Base-by-base conservation (phyloP, 2,113 vertebrate species). In the Suricata suricatta region DNA sequence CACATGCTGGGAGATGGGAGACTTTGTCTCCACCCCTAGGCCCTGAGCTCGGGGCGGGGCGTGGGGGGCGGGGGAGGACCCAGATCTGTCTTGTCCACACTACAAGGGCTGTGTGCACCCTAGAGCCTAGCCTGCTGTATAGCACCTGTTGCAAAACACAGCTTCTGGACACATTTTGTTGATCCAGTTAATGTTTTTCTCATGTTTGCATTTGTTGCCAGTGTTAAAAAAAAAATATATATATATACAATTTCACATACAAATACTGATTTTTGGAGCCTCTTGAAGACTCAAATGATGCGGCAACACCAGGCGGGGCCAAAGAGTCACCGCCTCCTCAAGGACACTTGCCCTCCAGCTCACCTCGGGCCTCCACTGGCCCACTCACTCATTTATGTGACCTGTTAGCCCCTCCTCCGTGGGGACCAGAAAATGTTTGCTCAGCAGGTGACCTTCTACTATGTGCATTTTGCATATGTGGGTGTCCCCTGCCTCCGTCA, bases 401-500 rank as follows among this genome's bases (percentile, higher is more conserved):
- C 76, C 85, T 33, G 12, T 79, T 33, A 50, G 76, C 52, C 57
- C 25, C 64, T 44, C 74, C 25, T 19, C 69, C 64, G 21, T 29
- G 50, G 92, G 83, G 29, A 44, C 90, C 69, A 44, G 84, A 57
- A 77, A 72, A 17, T 15, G 47, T 96, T 86, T 97, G 77, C 63
- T 92, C 54, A 38, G 86, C 1, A 0, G 14, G 41, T n/a, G 68
- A 94, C 88, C 83, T 52, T 69, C 2, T 2, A 79, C 35, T 50
- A 7, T 29, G 14, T 77, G 60, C 66, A 7, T 71, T 69, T 41
- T 68, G 44, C 15, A 33, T 33, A 15, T 1, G 1, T 0, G 1
- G 3, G n/a, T 60, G 16, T 38, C n/a, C 81, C 80, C 91, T 76
- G 64, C 60, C 38, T 38, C 50, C 71, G 8, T 50, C 12, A 0